Evolutionary conservation across 1,140 invertebrate genomes (phyloP).

Genomic region (Phortica variegata): DNA sequence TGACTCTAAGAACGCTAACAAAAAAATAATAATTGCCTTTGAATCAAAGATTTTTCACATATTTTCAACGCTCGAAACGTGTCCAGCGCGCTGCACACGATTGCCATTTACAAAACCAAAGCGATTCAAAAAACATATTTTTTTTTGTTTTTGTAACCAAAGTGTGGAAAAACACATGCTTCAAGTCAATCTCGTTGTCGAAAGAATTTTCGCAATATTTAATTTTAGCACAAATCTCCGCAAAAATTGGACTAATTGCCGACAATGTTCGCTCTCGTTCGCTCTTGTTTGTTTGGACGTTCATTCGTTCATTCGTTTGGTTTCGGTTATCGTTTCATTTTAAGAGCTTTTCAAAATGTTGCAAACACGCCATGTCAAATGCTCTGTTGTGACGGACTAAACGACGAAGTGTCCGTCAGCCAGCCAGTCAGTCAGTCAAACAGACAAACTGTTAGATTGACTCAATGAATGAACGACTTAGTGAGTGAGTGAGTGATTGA

Average conservation of each 20-base stretch:
- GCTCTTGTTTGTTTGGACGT: conserved; percentile 1
- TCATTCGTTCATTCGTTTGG: no score
- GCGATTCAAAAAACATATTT: no score
- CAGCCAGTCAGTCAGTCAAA: conserved; percentile 5
- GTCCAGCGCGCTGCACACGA: no score
- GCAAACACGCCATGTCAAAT: conserved; percentile 7
- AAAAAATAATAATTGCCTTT: conserved; percentile 27
- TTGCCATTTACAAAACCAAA: neutral
- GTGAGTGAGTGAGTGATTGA: conserved; percentile 49
- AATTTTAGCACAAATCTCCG: conserved; percentile 39
- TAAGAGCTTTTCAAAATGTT: no score
- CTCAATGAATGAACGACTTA: conserved; percentile 27
- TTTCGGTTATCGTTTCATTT: no score
- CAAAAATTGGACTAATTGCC: conserved; percentile 53
- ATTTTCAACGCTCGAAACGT: no score
- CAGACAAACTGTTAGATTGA: conserved; percentile 48
- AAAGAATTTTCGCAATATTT: conserved; percentile 54
- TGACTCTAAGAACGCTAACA: conserved; percentile 22
- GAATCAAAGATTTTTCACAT: conserved; percentile 51
- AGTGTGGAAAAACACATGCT: conserved; percentile 33
- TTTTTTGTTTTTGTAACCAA: conserved; percentile 1
- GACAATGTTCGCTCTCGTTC: conserved; percentile 27
- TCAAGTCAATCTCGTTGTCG: conserved; percentile 27
- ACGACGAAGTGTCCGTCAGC: conserved; percentile 20
- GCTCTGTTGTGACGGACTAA: conserved; percentile 40